These are phyloP conservation scores for Tachypleus tridentatus DNA, from an alignment of 1,140 invertebrate genomes.

Conservation along the genomic window DNA sequence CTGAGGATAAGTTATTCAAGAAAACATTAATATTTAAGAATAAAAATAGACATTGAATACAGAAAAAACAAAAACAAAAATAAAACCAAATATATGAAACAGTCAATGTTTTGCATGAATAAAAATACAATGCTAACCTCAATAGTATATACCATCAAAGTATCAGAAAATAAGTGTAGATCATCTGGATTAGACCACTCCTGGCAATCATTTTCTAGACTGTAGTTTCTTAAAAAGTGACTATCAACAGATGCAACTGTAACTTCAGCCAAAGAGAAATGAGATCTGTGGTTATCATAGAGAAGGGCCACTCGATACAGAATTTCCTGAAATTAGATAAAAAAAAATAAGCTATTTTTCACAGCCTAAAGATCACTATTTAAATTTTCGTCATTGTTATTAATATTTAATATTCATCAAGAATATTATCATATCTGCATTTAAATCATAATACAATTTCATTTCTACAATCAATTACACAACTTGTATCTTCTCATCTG, in stretches of 20 bases:
- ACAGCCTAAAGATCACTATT: background rate
- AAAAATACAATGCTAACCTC: no score
- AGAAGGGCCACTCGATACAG: constrained; percentile 51
- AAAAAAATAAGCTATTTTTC: background rate
- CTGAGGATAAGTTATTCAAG: constrained; percentile 23
- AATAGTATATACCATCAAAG: no score
- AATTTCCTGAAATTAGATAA: constrained; percentile 24
- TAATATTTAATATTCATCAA: no score
- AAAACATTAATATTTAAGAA: no score
- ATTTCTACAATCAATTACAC: no score
- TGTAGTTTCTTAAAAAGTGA: constrained; percentile 31
- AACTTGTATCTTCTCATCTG: no score
- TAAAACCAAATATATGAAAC: no score
- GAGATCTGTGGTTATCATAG: constrained; percentile 54
- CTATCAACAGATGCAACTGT: constrained; percentile 18
- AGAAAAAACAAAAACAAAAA: no score
- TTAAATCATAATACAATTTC: no score
- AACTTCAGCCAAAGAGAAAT: constrained; percentile 50
- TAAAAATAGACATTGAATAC: no score
- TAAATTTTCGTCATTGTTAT: background rate
- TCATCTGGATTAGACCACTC: constrained; percentile 35
- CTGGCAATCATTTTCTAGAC: constrained; percentile 33
- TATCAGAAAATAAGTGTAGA: constrained; percentile 2
- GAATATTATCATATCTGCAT: no score
- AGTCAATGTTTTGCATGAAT: no score